Evolutionary conservation across 64 coral and sea anemone genomes (phyloP).

Genomic region (Porites australiensis): DNA sequence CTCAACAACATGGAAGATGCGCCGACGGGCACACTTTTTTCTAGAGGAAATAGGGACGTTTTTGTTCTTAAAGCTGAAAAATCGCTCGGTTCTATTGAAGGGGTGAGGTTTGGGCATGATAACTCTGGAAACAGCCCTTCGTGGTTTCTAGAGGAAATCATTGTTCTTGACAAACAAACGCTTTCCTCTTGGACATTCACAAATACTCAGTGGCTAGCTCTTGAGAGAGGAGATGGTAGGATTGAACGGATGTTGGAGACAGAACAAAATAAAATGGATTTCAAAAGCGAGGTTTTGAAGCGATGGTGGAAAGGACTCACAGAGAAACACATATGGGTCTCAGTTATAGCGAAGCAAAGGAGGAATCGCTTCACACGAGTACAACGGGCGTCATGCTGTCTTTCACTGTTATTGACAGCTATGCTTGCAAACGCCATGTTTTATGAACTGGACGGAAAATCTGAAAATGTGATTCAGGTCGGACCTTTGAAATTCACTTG

Average conservation of each 20-base stretch:
- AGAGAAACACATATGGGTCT: constrained; percentile 63
- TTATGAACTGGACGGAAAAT: constrained; percentile 18
- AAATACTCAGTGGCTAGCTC: constrained; percentile 47
- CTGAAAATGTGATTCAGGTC: constrained; percentile 30
- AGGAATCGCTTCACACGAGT: constrained; percentile 34
- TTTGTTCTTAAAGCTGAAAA: constrained; percentile 32
- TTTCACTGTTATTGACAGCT: constrained; percentile 18
- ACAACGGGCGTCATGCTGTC: constrained; percentile 39
- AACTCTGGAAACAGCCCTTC: constrained; percentile 38
- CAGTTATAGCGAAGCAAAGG: constrained; percentile 38
- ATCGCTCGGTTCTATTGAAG: constrained; percentile 9
- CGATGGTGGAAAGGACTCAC: constrained; percentile 16
- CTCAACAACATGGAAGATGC: too few species aligned
- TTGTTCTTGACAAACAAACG: constrained; percentile 4
- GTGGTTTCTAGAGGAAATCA: constrained; percentile 33
- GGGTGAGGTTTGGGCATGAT: constrained; percentile 46
- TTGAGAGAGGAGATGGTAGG: constrained; percentile 46
- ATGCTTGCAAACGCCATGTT: constrained; percentile 69
- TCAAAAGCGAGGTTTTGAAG: neutral
- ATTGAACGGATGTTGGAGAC: constrained; percentile 12
- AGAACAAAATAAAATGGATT: neutral
- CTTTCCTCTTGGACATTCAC: neutral
- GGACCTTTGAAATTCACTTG: constrained; percentile 48
- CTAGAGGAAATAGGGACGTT: constrained; percentile 20
- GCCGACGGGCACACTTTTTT: neutral